These are phyloP conservation scores for Nomada lathburiana DNA, from an alignment of 2,888 invertebrate genomes.

Conservation along the genomic window DNA sequence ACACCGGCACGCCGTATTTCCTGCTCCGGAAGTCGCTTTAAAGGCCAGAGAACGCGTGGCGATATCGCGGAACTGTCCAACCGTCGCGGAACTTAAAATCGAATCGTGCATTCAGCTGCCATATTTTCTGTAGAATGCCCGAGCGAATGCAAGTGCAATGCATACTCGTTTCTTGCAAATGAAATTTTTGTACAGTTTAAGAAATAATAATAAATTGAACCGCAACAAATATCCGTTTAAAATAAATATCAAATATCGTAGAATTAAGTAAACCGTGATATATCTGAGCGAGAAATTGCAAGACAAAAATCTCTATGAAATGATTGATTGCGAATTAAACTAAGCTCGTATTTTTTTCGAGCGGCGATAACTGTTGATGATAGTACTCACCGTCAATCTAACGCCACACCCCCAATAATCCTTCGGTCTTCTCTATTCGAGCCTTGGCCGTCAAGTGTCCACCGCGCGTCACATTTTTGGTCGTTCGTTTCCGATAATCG, in stretches of 20 bases:
- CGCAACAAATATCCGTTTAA: too few relatives aligned
- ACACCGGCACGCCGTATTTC: constrained; percentile 1
- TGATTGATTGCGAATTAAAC: neutral
- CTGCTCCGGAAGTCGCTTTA: constrained; percentile 8
- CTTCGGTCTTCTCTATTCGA: constrained; percentile 49
- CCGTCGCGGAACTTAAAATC: constrained; percentile 8
- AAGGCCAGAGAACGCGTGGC: neutral
- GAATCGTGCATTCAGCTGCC: neutral
- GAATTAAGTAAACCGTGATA: too few relatives aligned
- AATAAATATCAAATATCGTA: too few relatives aligned
- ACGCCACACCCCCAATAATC: constrained; percentile 38
- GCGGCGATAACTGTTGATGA: neutral
- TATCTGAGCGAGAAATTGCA: too few relatives aligned
- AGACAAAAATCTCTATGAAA: neutral
- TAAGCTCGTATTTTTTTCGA: neutral
- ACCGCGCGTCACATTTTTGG: constrained; percentile 65
- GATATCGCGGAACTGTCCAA: neutral
- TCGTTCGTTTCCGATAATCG: constrained; percentile 54
- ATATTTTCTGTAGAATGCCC: neutral
- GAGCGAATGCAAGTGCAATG: neutral
- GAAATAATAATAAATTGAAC: too few relatives aligned
- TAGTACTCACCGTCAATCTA: constrained; percentile 60
- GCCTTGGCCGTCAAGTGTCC: constrained; percentile 40
- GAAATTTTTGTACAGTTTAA: too few relatives aligned
- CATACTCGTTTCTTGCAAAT: too few relatives aligned